phyloP scores from a whole-genome alignment of 2,797 vertebrate species.

The Steatocranus sp. region DNA sequence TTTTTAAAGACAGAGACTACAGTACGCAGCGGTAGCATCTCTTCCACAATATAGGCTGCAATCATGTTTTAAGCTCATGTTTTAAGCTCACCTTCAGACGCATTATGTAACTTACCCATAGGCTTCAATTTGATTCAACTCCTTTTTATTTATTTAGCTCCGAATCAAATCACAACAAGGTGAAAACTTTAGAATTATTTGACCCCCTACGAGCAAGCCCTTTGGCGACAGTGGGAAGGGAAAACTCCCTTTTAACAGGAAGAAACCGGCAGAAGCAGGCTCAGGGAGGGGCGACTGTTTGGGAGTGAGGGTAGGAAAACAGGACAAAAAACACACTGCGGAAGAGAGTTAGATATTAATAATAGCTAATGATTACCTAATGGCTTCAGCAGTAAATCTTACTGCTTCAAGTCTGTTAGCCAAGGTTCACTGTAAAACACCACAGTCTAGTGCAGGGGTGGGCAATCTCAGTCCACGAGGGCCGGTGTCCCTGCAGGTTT shows the following conservation, averaged over 20 bases:
- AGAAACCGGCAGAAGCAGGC: not conserved
- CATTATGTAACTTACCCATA: not conserved
- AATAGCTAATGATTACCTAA: not conserved
- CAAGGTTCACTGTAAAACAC: not conserved
- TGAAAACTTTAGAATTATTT: not conserved
- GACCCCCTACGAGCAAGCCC: accelerated
- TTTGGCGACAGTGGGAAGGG: not conserved
- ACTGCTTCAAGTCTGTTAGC: not conserved
- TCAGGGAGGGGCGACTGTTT: not conserved
- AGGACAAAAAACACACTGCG: accelerated
- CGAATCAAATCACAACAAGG: not conserved
- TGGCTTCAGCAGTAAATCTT: not conserved
- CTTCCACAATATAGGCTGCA: too few species aligned
- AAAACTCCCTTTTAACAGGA: not conserved
- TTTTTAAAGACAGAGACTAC: too few species aligned
- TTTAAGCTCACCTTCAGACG: too few species aligned
- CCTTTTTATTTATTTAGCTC: not conserved
- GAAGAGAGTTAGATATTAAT: not conserved
- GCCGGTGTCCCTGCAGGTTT: too few species aligned
- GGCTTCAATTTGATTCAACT: accelerated
- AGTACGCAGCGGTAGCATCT: too few species aligned
- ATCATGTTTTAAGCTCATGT: too few species aligned
- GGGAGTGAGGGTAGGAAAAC: not conserved
- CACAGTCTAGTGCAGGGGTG: not conserved
- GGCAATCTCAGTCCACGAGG: too few species aligned